Evolutionary conservation across 1,140 invertebrate genomes (phyloP), one percentile per base, ranked within the genome.

Genomic region (Pseudomyrmex sp.): DNA sequence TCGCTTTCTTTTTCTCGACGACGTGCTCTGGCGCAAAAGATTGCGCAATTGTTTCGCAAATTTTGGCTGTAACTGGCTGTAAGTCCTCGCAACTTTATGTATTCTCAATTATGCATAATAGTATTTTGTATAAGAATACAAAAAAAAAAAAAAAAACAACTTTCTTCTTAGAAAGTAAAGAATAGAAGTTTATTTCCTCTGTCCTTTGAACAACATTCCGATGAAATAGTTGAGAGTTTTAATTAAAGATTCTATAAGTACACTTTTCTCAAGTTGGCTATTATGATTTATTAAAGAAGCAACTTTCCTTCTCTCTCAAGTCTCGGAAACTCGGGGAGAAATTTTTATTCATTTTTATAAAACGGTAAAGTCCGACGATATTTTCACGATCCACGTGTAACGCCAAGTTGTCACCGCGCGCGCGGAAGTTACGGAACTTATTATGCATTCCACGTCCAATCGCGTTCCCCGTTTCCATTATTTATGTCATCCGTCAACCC

Each of bases 11-110:
- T 82, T 56, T 12, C 0, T 35, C 26, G 35, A 48, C 72, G 48
- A 76, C 72, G 58, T 54, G 10, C 20, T 20, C 61, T 83, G 62
- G 72, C 76, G 68, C 70, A 59, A 82, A 82, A 63, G 75, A 63
- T 82, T 73, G 54, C 70, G 26, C 52, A 1, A 75, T 76, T 35
- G 35, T 76, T 59, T 75, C 52, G 50, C 56, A 50, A 82, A 82
- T 35, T 82, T 82, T 23, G 48, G 35, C 35, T 26, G 26, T 26
- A 26, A 26, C 3, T 35, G 7, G 35, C 7, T 35, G 35, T 7
- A 7, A 35, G 35, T 35, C 35, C 5, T 35, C 35, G 35, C n/a
- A 12, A 4, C n/a, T 12, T 15, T 70, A 58, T 13, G 5, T 13
- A 4, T 4, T 2, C 5, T 1, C 5, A 4, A 69, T 26, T 56